Evolutionary conservation across 2,888 invertebrate genomes (phyloP).

Genomic region (Neoaliturus tenellus): DNA sequence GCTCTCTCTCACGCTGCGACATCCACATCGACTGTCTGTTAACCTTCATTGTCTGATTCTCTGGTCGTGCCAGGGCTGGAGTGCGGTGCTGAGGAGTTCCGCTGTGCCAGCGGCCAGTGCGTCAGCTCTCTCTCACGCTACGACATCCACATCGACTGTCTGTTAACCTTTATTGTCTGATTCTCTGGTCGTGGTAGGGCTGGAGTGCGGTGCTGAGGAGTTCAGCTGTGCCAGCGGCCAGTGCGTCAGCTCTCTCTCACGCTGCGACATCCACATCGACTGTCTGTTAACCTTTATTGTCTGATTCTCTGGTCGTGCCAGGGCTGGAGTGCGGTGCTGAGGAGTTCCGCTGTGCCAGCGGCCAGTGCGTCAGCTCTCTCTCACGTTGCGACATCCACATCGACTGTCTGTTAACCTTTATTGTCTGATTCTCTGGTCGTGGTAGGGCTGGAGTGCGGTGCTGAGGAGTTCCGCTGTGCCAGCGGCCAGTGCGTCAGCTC

Average conservation of each 20-base stretch:
- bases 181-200: background rate
- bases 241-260: conserved; percentile 61
- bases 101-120: conserved; percentile 65
- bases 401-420: conserved; percentile 70
- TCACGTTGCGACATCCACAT: conserved; percentile 70
- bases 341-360: conserved; percentile 63
- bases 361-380: conserved; percentile 63
- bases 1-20: conserved; percentile 69
- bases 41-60: background rate
- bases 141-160: too few relatives aligned
- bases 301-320: background rate
- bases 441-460: conserved; percentile 56
- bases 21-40: conserved; percentile 71
- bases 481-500: conserved; percentile 65
- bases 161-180: too few relatives aligned
- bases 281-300: conserved; percentile 69
- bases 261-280: conserved; percentile 71
- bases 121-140: conserved; percentile 31
- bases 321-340: conserved; percentile 57
- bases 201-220: conserved; percentile 59
- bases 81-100: conserved; percentile 62
- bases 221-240: conserved; percentile 65
- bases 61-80: background rate
- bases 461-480: conserved; percentile 62
- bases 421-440: too few relatives aligned